Base-by-base conservation (phyloP, 2,113 vertebrate species). In the Marmota monax region DNA sequence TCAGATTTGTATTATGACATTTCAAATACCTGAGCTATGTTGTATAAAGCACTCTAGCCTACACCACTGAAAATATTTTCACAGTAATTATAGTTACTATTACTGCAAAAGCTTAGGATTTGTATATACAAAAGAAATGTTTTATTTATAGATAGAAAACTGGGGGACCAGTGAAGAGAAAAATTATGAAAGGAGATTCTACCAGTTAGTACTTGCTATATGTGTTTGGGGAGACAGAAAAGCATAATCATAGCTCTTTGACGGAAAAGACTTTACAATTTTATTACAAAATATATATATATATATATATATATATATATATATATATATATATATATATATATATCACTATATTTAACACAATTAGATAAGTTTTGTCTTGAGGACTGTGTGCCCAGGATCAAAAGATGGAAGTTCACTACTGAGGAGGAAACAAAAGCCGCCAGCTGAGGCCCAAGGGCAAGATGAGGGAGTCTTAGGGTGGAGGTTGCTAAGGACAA, bases 141-240 rank as follows among this genome's bases (percentile, higher is more conserved):
- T 72, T 96, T 17, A 92, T 78, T 83, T 92, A 73, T 11, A 92
- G 22, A 61, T 92, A 78, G 42, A 70, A 45, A 51, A 72, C 78
- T 69, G 32, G 32, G 29, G 14, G 25, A 76, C 84, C 32, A 29
- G 69, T 65, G 18, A 17, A 67, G 39, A 91, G 23, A 92, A 82
- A 96, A 96, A 70, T 29, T 58, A 48, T 29, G 18, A 70, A 16
- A 83, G 39, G 37, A 72, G 65, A 58, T 85, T 77, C 25, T 20
- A 32, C 42, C 29, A 76, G 29, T 58, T 74, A 82, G 42, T 65
- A 70, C 27, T 37, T 83, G 22, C 39, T 80, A 29, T 13, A 13
- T 89, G 25, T 58, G 16, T 56, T 37, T 89, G 32, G 5, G 32
- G 12, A 91, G 77, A 70, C 4, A 87, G 48, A 69, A 83, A 88